These are phyloP conservation scores for Pristionchus fissidentatus DNA, from an alignment of 2,888 invertebrate genomes.

Conservation along the genomic window DNA sequence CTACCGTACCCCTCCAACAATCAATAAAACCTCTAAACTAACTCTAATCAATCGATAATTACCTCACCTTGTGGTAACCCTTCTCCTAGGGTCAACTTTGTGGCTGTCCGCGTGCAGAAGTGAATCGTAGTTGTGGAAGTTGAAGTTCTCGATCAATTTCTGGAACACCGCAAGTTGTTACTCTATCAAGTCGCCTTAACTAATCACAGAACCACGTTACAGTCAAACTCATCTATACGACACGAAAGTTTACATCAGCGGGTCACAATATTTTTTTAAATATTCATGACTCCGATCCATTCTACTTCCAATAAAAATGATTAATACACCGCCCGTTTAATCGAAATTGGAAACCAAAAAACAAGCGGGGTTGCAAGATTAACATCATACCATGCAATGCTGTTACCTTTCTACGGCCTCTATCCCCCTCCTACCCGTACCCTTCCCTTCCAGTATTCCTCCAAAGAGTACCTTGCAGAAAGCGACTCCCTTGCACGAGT, in stretches of 20 bases:
- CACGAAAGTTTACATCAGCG: no score
- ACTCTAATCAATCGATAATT: no score
- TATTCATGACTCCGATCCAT: no score
- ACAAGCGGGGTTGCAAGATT: no score
- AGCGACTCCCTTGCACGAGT: slow-evolving; percentile 91
- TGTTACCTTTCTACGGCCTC: no score
- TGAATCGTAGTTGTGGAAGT: slow-evolving; percentile 94
- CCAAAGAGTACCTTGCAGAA: slow-evolving; percentile 88
- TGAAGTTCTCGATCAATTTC: slow-evolving; percentile 86
- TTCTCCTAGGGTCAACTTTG: slow-evolving; percentile 89
- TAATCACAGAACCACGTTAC: background rate
- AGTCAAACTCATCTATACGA: background rate
- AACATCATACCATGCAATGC: no score
- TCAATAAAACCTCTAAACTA: background rate
- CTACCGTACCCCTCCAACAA: background rate
- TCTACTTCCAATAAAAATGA: no score
- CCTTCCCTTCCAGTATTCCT: no score
- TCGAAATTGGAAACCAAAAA: no score
- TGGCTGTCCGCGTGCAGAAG: slow-evolving; percentile 87
- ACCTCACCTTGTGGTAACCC: slow-evolving; percentile 26
- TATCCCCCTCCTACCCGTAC: no score
- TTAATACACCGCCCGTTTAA: no score
- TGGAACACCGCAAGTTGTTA: slow-evolving; percentile 12
- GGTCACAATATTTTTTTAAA: no score
- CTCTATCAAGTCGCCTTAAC: background rate